These are phyloP conservation scores for Dasyurus viverrinus DNA, from an alignment of 2,113 vertebrate species.

Conservation along the genomic window DNA sequence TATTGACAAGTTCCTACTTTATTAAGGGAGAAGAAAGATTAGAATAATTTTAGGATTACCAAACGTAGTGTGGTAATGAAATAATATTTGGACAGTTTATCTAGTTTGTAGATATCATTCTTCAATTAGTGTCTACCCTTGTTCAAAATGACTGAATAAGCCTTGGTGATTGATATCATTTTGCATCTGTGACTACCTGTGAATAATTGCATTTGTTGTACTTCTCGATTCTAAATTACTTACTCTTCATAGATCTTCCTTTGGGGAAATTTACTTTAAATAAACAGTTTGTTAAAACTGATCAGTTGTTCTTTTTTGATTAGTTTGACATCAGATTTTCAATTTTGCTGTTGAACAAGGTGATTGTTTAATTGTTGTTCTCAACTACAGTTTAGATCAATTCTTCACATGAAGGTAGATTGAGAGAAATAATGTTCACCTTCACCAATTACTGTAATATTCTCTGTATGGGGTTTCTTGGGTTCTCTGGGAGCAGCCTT, in stretches of 20 bases:
- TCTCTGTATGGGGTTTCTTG: no score
- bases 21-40: constrained; percentile 67
- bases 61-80: constrained; percentile 29
- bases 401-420: constrained; percentile 28
- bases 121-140: no score
- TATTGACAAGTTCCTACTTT: constrained; percentile 54
- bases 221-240: no score
- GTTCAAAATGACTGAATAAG: no score
- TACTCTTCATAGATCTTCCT: no score
- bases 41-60: constrained; percentile 60
- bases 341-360: constrained; percentile 59
- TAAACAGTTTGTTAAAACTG: constrained; percentile 63
- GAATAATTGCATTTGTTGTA: no score
- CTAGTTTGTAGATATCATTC: no score
- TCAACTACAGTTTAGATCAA: constrained; percentile 41
- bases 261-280: no score
- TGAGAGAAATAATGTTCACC: constrained; percentile 49
- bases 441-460: not conserved
- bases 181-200: no score
- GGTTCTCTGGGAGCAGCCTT: no score
- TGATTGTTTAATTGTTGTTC: constrained; percentile 56
- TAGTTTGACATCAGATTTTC: constrained; percentile 67
- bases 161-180: no score
- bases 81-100: no score
- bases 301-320: constrained; percentile 69